Conservation (phyloP, 2,888 invertebrate species). For the Tenthredo livida region DNA sequence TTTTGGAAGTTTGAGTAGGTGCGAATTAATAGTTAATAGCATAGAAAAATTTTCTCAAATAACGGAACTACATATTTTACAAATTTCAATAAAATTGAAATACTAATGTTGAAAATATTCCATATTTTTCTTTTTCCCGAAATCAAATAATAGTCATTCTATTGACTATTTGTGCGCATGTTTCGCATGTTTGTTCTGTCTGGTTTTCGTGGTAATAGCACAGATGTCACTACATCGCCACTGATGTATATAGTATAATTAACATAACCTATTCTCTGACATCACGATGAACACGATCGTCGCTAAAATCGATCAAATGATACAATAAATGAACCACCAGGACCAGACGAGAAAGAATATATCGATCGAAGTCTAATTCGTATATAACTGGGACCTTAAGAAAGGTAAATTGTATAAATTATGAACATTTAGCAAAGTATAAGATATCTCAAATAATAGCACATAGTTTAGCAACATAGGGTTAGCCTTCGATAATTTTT, state of each 20-base stretch:
- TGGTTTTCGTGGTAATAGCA: neutral
- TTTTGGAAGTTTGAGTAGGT: neutral
- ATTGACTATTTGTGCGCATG: neutral
- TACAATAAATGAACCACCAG: neutral
- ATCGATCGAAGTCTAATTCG: neutral
- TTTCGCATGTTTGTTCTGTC: neutral
- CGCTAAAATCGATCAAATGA: neutral
- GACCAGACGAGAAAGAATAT: neutral
- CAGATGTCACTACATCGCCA: neutral
- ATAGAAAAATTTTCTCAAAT: neutral
- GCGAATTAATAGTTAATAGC: neutral
- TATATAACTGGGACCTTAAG: neutral
- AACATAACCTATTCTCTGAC: neutral
- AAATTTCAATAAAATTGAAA: neutral
- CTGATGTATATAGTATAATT: neutral
- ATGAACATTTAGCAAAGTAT: neutral
- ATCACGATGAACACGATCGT: too few relatives aligned
- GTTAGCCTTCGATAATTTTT: neutral
- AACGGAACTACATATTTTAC: neutral
- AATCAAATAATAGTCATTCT: neutral
- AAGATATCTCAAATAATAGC: neutral
- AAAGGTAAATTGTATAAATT: slow-evolving; percentile 14
- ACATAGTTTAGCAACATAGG: neutral
- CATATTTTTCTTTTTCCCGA: neutral
- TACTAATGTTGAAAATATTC: neutral